Evolutionary conservation across 2,113 vertebrate genomes (phyloP), one percentile per base, ranked within the genome.

Genomic region (Sebastes schlegelii): DNA sequence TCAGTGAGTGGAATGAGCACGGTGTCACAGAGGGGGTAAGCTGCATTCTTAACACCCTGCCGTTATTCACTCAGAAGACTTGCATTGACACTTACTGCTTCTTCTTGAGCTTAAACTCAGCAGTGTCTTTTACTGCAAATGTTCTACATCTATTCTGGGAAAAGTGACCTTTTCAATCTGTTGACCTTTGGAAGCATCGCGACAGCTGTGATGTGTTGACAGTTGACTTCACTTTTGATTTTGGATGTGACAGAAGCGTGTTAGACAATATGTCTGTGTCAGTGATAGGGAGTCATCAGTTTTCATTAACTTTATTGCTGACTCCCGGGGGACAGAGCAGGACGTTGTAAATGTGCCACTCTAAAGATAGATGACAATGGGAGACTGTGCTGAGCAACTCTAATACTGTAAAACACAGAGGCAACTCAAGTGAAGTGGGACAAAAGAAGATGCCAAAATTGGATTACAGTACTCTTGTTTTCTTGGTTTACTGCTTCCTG

Each of bases 181-280:
- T 5, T 82, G 77, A 87, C 72, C 82, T 86, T 88, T 71, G 49
- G 48, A 40, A 85, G 55, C 51, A 40, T 76, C 76, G 16, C 45
- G 64, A 67, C 63, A 23, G 75, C 55, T 43, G 74, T 48, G 48
- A 80, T 58, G 79, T 51, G 82, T 81, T 51, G 73, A 85, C 76
- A 10, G 58, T 63, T 4, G 49, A 74, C 81, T 86, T 86, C 57
- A 49, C 34, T 6, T 82, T 64, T 72, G 74, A 88, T 89, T 73
- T 62, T 4, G 52, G 64, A 23, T 84, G 61, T 89, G 83, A 87
- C 66, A 19, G 9, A 4, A 57, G 43, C 7, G 1, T 19, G 57
- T 65, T 61, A 7, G 46, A 80, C 3, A 8, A 68, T 0, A 19
- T 57, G 23, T 76, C 43, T 14, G 34, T 58, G 0, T 57, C 76